phyloP scores from a whole-genome alignment of 2,888 invertebrate genomes.

The Drosophila tanythrix region DNA sequence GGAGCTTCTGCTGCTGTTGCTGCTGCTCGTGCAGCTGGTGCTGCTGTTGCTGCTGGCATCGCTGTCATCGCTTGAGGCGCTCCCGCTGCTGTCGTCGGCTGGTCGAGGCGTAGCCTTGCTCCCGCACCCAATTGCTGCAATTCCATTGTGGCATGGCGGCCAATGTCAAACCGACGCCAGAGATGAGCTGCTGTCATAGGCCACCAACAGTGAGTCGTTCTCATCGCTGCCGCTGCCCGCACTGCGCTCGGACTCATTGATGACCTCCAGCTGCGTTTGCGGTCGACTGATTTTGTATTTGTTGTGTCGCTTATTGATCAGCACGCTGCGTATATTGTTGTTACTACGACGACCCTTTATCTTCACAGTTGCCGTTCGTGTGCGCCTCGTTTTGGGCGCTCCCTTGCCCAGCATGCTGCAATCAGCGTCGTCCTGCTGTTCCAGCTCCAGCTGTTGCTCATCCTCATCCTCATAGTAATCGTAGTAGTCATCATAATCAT shows the following conservation, averaged over 20 bases:
- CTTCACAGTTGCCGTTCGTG: conserved; percentile 29
- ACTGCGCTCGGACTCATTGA: conserved; percentile 84
- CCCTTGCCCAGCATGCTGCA: conserved; percentile 79
- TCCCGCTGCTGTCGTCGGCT: conserved; percentile 20
- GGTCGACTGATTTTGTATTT: conserved; percentile 83
- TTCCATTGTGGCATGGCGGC: conserved; percentile 80
- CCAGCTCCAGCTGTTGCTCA: conserved; percentile 58
- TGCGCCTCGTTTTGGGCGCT: conserved; percentile 24
- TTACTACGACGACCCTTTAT: conserved; percentile 69
- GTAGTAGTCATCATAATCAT: conserved; percentile 71
- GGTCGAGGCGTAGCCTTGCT: conserved; percentile 22
- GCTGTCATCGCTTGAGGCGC: conserved; percentile 24
- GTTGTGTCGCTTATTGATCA: conserved; percentile 82
- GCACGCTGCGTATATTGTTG: conserved; percentile 82
- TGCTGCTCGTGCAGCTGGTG: conserved; percentile 28
- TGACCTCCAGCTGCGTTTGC: conserved; percentile 83
- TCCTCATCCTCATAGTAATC: conserved; percentile 74
- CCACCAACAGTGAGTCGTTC: conserved; percentile 84
- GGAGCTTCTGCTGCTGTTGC: conserved; percentile 24
- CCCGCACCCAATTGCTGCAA: conserved; percentile 66
- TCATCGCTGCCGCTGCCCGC: conserved; percentile 85
- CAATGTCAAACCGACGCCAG: conserved; percentile 85
- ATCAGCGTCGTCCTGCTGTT: conserved; percentile 66
- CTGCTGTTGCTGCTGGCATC: conserved; percentile 17
- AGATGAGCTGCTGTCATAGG: conserved; percentile 84